Evolutionary conservation across 2,888 invertebrate species (phyloP), one percentile per base, ranked within the genome.

Genomic region (Drosophila maculinotata): DNA sequence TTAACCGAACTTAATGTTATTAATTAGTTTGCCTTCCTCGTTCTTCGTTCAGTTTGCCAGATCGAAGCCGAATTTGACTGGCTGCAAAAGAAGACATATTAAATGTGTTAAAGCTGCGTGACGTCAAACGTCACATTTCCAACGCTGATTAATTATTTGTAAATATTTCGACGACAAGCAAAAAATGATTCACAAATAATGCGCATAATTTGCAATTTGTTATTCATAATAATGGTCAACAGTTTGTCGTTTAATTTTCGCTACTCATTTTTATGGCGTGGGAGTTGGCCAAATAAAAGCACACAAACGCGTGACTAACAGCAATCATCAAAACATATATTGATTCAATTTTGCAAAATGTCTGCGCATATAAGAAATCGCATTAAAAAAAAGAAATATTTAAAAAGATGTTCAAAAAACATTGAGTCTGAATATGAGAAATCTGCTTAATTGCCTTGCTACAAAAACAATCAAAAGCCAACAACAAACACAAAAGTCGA

Each of bases 361-460:
- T 6, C 41, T 33, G 36, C 33, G 36, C 44, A n/a, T n/a, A n/a
- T n/a, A n/a, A n/a, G n/a, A n/a, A n/a, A n/a, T n/a, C n/a, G n/a
- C n/a, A 42, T 44, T 38, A 48, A 26, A 25, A 36, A 59, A 51
- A n/a, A 17, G 25, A 44, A 35, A 51, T 15, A 53, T 47, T 15
- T 54, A 26, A 60, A 49, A 62, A 71, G 41, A 54, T 62, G 48
- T 58, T 77, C 44, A 8, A 26, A 33, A 47, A 48, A 38, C 28
- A 45, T 35, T 35, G 42, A 42, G 38, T 49, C 68, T 36, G 60
- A 54, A 54, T 67, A 51, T 73, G 52, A 68, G n/a, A 71, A 76
- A 71, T 70, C 53, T 42, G 69, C 76, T 81, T 82, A 85, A 81
- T 85, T 81, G 74, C 69, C 54, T 69, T 64, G 60, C 57, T 57